Evolutionary conservation across 2,888 invertebrate species (phyloP).

Genomic region (Eupsilia transversa): DNA sequence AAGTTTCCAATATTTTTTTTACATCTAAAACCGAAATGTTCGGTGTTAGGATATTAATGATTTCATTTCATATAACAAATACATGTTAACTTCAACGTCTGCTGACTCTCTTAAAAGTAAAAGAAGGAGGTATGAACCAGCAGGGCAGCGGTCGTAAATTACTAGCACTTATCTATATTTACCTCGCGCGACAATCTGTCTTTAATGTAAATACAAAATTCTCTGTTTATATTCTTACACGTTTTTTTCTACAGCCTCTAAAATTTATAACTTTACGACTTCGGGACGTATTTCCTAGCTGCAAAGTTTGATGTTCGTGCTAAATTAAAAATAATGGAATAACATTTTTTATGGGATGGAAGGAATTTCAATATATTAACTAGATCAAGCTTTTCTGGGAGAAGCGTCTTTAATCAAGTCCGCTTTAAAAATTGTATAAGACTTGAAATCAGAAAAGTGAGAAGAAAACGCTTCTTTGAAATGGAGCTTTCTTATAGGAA

Average conservation of each 20-base stretch:
- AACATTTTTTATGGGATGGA: constrained; percentile 33
- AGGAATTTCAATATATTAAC: constrained; percentile 23
- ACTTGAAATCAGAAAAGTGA: neutral
- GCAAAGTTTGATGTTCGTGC: constrained; percentile 45
- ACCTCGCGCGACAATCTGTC: constrained; percentile 78
- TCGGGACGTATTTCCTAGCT: constrained; percentile 36
- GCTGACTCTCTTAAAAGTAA: constrained; percentile 10
- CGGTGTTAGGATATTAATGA: no score
- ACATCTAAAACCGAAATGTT: no score
- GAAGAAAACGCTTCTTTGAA: neutral
- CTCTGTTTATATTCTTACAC: constrained; percentile 71
- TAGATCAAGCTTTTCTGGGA: constrained; percentile 9
- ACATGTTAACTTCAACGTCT: neutral
- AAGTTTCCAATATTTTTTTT: no score
- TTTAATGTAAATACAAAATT: constrained; percentile 80
- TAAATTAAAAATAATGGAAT: constrained; percentile 54
- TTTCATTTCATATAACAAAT: no score
- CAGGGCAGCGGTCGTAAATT: constrained; percentile 78
- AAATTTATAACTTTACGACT: constrained; percentile 63
- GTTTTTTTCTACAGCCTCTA: constrained; percentile 64
- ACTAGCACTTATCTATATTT: constrained; percentile 84
- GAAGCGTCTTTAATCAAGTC: constrained; percentile 16
- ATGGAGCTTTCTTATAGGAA: neutral
- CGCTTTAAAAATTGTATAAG: neutral
- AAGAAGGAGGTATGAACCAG: constrained; percentile 19